Evolutionary conservation across 2,113 vertebrate species (phyloP).

Genomic region (Sterrhoptilus dennistouni): DNA sequence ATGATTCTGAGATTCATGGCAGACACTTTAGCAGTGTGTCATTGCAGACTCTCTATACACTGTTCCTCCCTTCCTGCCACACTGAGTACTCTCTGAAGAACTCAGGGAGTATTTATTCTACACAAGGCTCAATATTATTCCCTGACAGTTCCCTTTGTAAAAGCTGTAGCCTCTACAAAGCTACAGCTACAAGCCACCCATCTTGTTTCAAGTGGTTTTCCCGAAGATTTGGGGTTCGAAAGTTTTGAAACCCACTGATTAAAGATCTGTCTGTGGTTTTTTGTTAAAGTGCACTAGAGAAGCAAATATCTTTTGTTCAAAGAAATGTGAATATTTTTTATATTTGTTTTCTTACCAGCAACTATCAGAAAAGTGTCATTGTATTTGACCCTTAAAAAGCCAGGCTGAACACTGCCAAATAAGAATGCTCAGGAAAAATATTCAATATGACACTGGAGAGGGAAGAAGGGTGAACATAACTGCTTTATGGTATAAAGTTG

Average conservation of each 20-base stretch:
- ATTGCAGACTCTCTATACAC: neutral
- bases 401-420: neutral
- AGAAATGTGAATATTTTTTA: neutral
- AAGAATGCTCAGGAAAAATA: neutral
- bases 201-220: conserved; percentile 28
- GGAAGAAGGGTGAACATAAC: neutral
- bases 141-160: neutral
- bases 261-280: neutral
- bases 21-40: conserved; percentile 22
- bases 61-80: conserved; percentile 40
- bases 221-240: conserved; percentile 21
- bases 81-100: conserved; percentile 51
- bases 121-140: conserved; percentile 17
- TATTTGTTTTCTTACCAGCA: neutral
- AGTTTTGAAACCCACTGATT: conserved; percentile 29
- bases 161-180: neutral
- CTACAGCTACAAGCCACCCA: conserved; percentile 14
- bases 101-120: conserved; percentile 35
- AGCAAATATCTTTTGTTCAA: neutral
- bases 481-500: neutral
- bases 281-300: neutral
- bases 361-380: neutral
- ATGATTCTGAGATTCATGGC: conserved; percentile 16
- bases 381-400: neutral
- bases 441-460: neutral